Conservation (phyloP, 37 sponge, comb jelly and placozoan genomes). For the Eunapius fragilis region DNA sequence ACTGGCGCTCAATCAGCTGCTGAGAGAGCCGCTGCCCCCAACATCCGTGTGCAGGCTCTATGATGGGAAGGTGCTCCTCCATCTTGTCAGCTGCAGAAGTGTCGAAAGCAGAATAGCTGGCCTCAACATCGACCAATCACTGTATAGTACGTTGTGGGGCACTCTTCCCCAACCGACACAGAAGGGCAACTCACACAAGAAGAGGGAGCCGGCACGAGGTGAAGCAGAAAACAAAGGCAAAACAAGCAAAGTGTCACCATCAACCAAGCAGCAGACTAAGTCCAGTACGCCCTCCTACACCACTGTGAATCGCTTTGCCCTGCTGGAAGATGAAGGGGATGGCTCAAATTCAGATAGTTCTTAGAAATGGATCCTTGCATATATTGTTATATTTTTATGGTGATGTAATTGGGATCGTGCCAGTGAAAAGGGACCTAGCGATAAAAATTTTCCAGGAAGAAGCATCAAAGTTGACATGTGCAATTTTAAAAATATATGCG, state of each 20-base stretch:
- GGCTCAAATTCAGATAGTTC: background rate
- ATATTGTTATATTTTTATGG: background rate
- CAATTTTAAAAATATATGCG: too few species aligned
- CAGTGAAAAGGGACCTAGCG: too few species aligned
- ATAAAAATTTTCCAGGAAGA: too few species aligned
- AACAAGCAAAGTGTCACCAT: background rate
- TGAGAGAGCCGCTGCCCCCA: slow-evolving; percentile 34
- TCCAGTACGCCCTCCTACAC: background rate
- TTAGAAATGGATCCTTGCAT: background rate
- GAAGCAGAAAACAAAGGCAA: background rate
- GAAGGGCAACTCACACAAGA: background rate
- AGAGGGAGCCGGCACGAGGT: background rate
- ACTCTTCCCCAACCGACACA: background rate
- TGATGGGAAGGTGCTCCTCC: slow-evolving; percentile 54
- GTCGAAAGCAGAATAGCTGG: background rate
- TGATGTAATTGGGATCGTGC: too few species aligned
- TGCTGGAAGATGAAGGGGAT: background rate
- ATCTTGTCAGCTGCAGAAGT: slow-evolving; percentile 8
- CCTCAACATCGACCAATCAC: background rate
- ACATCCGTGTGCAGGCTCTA: slow-evolving; percentile 34
- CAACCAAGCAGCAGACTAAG: background rate
- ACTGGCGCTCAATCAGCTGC: slow-evolving; percentile 33
- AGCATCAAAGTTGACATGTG: too few species aligned
- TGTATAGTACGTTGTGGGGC: background rate
- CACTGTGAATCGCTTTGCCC: background rate